Evolutionary conservation across 2,888 invertebrate genomes (phyloP), one percentile per base, ranked within the genome.

Genomic region (Eupithecia subfuscata): DNA sequence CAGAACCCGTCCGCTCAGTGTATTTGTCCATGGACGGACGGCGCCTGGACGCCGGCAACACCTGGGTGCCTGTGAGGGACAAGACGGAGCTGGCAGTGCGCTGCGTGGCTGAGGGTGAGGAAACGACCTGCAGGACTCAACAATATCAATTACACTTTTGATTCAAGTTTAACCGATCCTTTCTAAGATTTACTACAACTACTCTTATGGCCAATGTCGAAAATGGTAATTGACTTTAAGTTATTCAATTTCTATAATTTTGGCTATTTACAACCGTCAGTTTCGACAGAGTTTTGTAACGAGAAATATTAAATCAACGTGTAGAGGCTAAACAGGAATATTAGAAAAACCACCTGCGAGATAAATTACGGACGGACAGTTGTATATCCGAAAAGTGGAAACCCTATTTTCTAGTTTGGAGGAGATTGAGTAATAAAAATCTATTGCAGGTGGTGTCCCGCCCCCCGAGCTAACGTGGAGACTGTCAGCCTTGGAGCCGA

Each of bases 11-110:
- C 34, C 96, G 97, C 80, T 96, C 97, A 69, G 97, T 98, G 80
- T 98, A 98, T 92, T 95, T 98, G 84, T 96, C 98, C 87, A 97
- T 98, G 90, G 98, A 98, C 91, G 97, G 98, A 60, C 95, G 97
- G 68, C 96, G 98, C 37, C 95, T 98, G 85, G 98, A 98, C 92
- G 97, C 98, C 0, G 97, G 98, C 80, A 98, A 98, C 93, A 97
- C 97, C 79, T 98, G 98, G 95, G 97, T 98, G 83, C 98, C 98
- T 0, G 98, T 98, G 30, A 96, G 97, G 84, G 98, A 98, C 90
- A 97, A 97, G 88, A 97, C 97, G 45, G 97, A 97, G 86, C 95
- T 98, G 52, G 97, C 97, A 77, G 96, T 98, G 80, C 96, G 97
- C 80, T 98, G 98, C 87, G 96, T 98, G n/a, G 97, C 97, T 78